Conservation (phyloP, 2,113 vertebrate species). For the Dermatemys mawii region DNA sequence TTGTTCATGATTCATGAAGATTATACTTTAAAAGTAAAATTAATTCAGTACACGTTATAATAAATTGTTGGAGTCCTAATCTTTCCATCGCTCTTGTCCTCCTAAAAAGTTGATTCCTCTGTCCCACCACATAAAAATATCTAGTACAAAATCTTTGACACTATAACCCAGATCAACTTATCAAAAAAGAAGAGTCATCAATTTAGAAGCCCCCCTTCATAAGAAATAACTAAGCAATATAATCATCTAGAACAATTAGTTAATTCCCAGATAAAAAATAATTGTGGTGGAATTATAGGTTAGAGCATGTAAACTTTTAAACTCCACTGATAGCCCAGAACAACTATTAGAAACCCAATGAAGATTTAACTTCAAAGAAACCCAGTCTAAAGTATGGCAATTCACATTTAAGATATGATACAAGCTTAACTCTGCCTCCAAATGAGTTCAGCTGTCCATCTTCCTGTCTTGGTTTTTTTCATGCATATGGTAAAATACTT, state of each 20-base stretch:
- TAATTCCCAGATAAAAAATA: background rate
- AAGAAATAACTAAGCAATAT: background rate
- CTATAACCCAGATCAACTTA: background rate
- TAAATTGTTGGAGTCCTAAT: no score
- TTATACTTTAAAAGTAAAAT: no score
- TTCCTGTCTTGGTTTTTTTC: background rate
- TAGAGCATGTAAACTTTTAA: background rate
- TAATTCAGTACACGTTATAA: no score
- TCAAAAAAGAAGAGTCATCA: background rate
- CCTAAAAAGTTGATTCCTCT: no score
- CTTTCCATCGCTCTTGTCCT: no score
- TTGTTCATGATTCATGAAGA: no score
- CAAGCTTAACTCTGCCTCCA: background rate
- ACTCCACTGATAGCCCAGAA: background rate
- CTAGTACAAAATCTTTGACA: no score
- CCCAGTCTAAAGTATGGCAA: background rate
- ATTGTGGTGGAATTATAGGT: background rate
- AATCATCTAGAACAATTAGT: background rate
- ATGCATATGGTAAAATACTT: background rate
- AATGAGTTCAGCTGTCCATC: background rate
- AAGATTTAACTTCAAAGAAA: background rate
- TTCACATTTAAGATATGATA: background rate
- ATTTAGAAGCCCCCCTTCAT: background rate
- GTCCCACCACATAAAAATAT: no score
- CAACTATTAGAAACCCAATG: background rate